phyloP scores from a whole-genome alignment of 2,797 vertebrate species.

The Halcyon smyrnensis region DNA sequence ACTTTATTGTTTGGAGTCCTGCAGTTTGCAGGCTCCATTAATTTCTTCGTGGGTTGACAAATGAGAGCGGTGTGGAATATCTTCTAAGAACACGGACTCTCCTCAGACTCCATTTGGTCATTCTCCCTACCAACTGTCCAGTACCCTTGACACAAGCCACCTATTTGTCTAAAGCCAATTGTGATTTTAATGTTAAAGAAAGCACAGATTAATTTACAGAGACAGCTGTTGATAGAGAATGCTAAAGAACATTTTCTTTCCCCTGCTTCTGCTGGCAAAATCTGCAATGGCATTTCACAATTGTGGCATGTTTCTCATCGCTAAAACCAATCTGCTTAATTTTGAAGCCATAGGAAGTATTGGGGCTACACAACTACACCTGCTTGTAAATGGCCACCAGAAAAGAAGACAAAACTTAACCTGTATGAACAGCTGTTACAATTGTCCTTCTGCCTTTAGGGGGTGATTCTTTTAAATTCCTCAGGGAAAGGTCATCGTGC shows the following conservation, averaged over 20 bases:
- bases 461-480: not conserved
- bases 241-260: not conserved
- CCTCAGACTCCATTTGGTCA: not conserved
- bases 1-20: not conserved
- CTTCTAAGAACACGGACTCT: not conserved
- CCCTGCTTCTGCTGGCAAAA: not conserved
- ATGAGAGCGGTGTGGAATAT: not conserved
- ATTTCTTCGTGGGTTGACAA: not conserved
- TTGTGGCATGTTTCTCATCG: not conserved
- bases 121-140: not conserved
- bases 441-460: not conserved
- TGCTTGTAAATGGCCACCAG: not conserved
- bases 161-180: not conserved
- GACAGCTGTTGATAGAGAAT: not conserved
- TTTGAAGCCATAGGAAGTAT: not conserved
- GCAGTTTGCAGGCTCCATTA: not conserved
- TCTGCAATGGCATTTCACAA: not conserved
- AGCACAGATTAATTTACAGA: not conserved
- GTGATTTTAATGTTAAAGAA: not conserved
- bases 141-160: not conserved
- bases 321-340: not conserved
- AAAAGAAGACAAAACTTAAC: not conserved
- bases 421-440: not conserved
- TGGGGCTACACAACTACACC: not conserved
- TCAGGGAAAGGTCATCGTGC: not conserved